Conservation (phyloP, 2,113 vertebrate genomes). For the Shinisaurus crocodilurus region DNA sequence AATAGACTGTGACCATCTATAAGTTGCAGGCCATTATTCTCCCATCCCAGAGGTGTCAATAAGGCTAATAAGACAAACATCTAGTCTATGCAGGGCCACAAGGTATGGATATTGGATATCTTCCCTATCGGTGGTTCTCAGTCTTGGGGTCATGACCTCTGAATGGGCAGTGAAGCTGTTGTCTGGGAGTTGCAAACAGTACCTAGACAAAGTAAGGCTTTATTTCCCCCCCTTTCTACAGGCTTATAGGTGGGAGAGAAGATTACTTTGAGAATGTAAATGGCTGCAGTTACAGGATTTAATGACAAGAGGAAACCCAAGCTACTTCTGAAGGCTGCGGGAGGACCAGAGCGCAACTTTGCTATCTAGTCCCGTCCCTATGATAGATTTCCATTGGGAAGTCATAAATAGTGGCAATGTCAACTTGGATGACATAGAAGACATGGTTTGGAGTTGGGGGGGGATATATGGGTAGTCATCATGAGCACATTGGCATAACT, state of each 20-base stretch:
- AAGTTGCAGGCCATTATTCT: slow-evolving; percentile 6
- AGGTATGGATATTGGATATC: slow-evolving; percentile 61
- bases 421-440: too few species aligned
- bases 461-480: too few species aligned
- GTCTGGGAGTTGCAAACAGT: slow-evolving; percentile 52
- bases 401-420: too few species aligned
- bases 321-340: neutral
- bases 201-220: slow-evolving; percentile 18
- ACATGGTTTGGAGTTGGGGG: too few species aligned
- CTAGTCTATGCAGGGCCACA: slow-evolving; percentile 42
- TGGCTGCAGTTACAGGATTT: slow-evolving; percentile 25
- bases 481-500: too few species aligned
- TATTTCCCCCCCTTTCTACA: slow-evolving; percentile 46
- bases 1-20: slow-evolving; percentile 33
- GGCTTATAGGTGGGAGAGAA: slow-evolving; percentile 61
- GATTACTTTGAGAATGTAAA: slow-evolving; percentile 57
- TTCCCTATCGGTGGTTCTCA: slow-evolving; percentile 43
- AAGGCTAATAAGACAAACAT: slow-evolving; percentile 58
- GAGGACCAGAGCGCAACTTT: neutral
- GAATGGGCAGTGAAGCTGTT: slow-evolving; percentile 22
- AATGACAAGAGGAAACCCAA: slow-evolving; percentile 40
- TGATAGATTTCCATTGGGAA: too few species aligned
- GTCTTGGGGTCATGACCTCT: slow-evolving; percentile 49
- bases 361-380: neutral
- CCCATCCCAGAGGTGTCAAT: slow-evolving; percentile 30